Evolutionary conservation across 2,888 invertebrate species (phyloP).

Genomic region (Cheilosia grossa): DNA sequence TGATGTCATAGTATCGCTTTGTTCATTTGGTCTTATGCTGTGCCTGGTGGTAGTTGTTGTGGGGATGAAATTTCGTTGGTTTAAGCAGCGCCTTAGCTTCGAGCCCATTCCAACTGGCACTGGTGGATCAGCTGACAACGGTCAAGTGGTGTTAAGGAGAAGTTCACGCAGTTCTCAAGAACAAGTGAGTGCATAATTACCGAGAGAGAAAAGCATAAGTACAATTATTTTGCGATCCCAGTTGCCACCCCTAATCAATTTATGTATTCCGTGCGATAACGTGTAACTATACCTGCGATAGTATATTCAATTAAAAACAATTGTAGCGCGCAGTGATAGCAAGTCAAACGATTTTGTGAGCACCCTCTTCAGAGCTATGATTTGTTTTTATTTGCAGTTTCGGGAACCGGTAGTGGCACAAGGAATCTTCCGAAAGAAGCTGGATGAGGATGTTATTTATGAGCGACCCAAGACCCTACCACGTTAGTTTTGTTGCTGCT

Average conservation of each 20-base stretch:
- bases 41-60: slow-evolving; percentile 80
- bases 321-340: slow-evolving; percentile 45
- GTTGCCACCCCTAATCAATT: slow-evolving; percentile 29
- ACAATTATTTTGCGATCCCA: slow-evolving; percentile 16
- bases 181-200: slow-evolving; percentile 51
- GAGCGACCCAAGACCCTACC: slow-evolving; percentile 79
- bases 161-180: slow-evolving; percentile 63
- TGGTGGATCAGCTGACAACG: slow-evolving; percentile 65
- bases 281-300: slow-evolving; percentile 37
- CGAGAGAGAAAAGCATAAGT: slow-evolving; percentile 2
- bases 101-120: slow-evolving; percentile 76
- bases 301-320: slow-evolving; percentile 58
- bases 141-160: slow-evolving; percentile 49
- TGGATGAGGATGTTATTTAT: slow-evolving; percentile 79
- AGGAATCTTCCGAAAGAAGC: slow-evolving; percentile 81
- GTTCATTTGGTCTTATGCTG: slow-evolving; percentile 75
- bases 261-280: slow-evolving; percentile 64
- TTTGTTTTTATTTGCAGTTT: slow-evolving; percentile 77
- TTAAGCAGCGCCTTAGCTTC: slow-evolving; percentile 83
- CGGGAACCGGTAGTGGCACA: slow-evolving; percentile 78
- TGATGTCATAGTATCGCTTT: slow-evolving; percentile 54
- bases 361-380: neutral
- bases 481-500: slow-evolving; percentile 76
- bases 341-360: slow-evolving; percentile 11
- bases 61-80: slow-evolving; percentile 84